A percentile compares a stretch with the other conserved stretches of the same genome.
These are phyloP conservation scores for Aphelinus certus DNA, from an alignment of 1,140 invertebrate genomes.

Conservation along the genomic window DNA sequence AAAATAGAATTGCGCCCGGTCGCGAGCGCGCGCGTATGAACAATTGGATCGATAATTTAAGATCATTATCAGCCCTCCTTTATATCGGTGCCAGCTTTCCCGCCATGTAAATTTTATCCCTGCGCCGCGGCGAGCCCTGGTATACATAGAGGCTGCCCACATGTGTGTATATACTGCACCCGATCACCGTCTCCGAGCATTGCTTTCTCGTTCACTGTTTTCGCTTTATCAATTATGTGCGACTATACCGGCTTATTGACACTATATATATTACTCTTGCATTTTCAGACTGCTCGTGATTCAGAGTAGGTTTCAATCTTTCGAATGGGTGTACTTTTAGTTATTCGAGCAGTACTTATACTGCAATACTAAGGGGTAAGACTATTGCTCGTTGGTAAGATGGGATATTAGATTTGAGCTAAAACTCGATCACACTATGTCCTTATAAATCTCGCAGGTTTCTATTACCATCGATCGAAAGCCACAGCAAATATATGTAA, in stretches of 20 bases:
- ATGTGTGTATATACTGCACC: too few relatives aligned
- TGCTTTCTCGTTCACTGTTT: constrained; percentile 13
- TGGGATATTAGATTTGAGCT: too few relatives aligned
- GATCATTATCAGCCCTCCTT: constrained; percentile 62
- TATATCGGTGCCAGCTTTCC: constrained; percentile 57
- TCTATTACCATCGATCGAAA: too few relatives aligned
- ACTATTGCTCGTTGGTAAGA: too few relatives aligned
- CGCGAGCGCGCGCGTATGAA: constrained; percentile 53
- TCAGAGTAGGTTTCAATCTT: too few relatives aligned
- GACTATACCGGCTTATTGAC: too few relatives aligned
- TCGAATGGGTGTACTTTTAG: too few relatives aligned
- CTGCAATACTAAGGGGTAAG: too few relatives aligned
- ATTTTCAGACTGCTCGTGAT: not conserved
- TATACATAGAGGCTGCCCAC: constrained; percentile 45
- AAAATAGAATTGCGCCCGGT: constrained; percentile 60
- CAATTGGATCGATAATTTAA: constrained; percentile 66
- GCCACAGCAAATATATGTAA: too few relatives aligned
- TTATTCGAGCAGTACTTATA: too few relatives aligned
- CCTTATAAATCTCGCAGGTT: too few relatives aligned
- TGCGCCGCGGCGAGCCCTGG: constrained; percentile 44
- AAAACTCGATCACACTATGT: too few relatives aligned
- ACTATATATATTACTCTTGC: not conserved
- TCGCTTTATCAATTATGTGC: constrained; percentile 21
- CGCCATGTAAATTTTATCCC: constrained; percentile 50
- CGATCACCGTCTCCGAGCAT: not conserved